Conservation (phyloP, 2,888 invertebrate genomes). For the Erebia ligea region DNA sequence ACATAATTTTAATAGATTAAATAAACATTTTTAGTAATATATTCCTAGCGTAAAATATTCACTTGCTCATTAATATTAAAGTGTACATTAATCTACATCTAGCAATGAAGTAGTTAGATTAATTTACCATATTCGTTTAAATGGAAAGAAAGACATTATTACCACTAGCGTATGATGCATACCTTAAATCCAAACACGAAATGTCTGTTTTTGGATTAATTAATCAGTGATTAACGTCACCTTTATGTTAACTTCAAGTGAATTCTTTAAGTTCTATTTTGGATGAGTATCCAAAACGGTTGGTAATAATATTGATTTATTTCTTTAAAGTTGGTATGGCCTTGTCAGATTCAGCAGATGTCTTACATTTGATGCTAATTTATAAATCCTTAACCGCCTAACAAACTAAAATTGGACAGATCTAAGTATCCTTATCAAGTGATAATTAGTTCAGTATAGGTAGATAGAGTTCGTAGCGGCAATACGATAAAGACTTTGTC, state of each 20-base stretch:
- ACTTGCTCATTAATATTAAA: slow-evolving; percentile 6
- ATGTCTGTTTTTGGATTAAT: slow-evolving; percentile 12
- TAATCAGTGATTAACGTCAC: slow-evolving; percentile 9
- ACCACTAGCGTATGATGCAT: not conserved
- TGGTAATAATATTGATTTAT: slow-evolving; percentile 12
- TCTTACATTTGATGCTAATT: slow-evolving; percentile 10
- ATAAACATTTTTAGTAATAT: too few relatives aligned
- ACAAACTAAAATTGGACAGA: not conserved
- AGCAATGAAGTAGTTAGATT: slow-evolving; percentile 19
- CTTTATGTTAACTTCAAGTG: slow-evolving; percentile 1
- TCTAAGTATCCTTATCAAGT: too few relatives aligned
- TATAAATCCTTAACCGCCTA: not conserved
- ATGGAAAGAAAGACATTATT: slow-evolving; percentile 17
- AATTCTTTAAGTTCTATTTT: slow-evolving; percentile 15
- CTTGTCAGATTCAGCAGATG: not conserved
- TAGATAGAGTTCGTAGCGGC: too few relatives aligned
- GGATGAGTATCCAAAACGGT: not conserved
- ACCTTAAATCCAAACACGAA: not conserved
- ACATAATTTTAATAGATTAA: too few relatives aligned
- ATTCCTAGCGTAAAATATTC: not conserved
- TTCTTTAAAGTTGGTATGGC: not conserved
- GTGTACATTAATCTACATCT: not conserved
- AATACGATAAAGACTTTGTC: too few relatives aligned
- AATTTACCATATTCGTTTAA: slow-evolving; percentile 2
- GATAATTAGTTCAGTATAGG: too few relatives aligned